A percentile compares a stretch with the other conserved stretches of the same genome.
Evolutionary conservation across 2,888 invertebrate genomes (phyloP).

Genomic region (Acronicta aceris): DNA sequence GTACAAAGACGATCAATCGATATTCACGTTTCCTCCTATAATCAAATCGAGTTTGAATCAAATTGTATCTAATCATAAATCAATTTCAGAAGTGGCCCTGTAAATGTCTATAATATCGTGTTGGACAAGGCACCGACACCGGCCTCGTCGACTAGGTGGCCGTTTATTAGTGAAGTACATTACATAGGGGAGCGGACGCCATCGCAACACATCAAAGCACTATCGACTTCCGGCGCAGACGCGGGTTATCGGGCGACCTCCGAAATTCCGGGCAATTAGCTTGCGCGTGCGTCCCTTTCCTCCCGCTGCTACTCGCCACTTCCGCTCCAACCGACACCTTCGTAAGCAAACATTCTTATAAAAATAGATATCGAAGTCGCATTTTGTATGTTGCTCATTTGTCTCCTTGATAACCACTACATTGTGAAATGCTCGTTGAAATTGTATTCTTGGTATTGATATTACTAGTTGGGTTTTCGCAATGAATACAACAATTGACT

Average conservation of each 20-base stretch:
- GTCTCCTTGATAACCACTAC: slow-evolving; percentile 23
- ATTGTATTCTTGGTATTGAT: neutral
- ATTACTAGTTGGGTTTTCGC: neutral
- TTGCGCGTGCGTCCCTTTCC: slow-evolving; percentile 72
- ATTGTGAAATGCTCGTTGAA: slow-evolving; percentile 28
- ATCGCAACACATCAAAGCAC: slow-evolving; percentile 83
- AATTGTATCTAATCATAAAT: slow-evolving; percentile 9
- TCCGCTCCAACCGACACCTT: slow-evolving; percentile 70
- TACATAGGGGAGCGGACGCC: slow-evolving; percentile 74
- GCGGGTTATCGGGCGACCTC: slow-evolving; percentile 86
- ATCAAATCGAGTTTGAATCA: slow-evolving; percentile 2
- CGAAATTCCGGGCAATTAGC: slow-evolving; percentile 86
- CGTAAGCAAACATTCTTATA: slow-evolving; percentile 53
- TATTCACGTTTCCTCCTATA: slow-evolving; percentile 8
- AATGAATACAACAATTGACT: neutral
- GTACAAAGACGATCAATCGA: slow-evolving; percentile 5
- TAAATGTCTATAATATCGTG: slow-evolving; percentile 4
- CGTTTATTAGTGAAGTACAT: slow-evolving; percentile 60
- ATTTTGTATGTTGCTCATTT: slow-evolving; percentile 32
- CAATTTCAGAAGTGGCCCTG: neutral
- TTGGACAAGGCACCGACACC: slow-evolving; percentile 2
- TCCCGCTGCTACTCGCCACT: slow-evolving; percentile 68
- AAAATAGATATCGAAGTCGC: slow-evolving; percentile 50
- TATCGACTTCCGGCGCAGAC: slow-evolving; percentile 85
- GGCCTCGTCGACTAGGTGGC: slow-evolving; percentile 38